Evolutionary conservation across 2,113 vertebrate species (phyloP), one percentile per base, ranked within the genome.

Genomic region (Chaetodon auriga): DNA sequence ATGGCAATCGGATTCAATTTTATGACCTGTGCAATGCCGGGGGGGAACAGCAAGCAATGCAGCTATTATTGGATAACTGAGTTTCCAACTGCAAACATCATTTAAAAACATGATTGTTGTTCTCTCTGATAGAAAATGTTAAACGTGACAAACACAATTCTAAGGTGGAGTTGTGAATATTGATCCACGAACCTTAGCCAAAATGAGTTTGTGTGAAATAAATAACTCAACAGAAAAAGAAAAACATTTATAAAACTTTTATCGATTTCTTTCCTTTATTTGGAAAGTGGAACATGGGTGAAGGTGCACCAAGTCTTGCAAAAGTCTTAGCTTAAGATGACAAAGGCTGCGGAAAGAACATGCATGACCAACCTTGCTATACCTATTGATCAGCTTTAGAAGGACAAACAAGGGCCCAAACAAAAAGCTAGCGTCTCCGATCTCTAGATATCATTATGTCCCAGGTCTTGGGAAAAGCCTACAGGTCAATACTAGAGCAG

Each of bases 381-480:
- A 86, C 48, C 51, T 76, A 94, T 93, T 64, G 87, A 94, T 92
- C 84, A 49, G 78, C 83, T 89, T 88, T 57, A 83, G 75, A 85
- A 89, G 85, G 87, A 90, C 91, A 90, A 90, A 89, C 88, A 91
- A 80, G 85, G 69, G 30, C 54, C 78, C 78, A 80, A 81, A 92
- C 76, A 92, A 89, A 90, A 88, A 89, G 77, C 64, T 35, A 2
- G 72, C 87, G 82, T 73, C 82, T 90, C 78, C 21, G 74, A 85
- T 92, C 79, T 80, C 87, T 80, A 11, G 30, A 86, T 88, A 91
- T 91, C 82, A 92, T 93, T 92, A 85, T 81, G 79, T 78, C 79
- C 68, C 48, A 84, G 82, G 90, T 84, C 90, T 91, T 85, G 88
- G 86, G 86, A 92, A 91, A 93, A 90, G 90, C 90, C 91, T 92